Base-by-base conservation (phyloP, 2,888 invertebrate genomes). In the Theodoxus fluviatilis region DNA sequence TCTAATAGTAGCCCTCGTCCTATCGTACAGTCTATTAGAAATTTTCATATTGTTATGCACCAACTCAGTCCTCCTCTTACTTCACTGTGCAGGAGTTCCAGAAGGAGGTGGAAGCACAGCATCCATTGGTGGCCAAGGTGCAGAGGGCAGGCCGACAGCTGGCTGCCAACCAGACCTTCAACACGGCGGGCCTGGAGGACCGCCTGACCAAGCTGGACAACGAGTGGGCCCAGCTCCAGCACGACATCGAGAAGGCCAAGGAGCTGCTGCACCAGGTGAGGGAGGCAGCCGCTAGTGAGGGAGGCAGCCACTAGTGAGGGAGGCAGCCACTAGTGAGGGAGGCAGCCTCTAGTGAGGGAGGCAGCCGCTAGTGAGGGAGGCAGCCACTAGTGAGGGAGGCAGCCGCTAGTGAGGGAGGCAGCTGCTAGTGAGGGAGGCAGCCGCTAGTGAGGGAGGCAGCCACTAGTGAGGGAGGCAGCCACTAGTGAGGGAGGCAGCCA, bases 61-160 rank as follows among this genome's bases (percentile, higher is more conserved):
- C 38, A 66, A 40, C 40, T 64, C 1, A n/a, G 38, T 66, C 47
- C 52, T n/a, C 6, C 15, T 28, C 2, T 18, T 35, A 3, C 9
- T 49, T 40, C 57, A 31, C 61, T 68, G 70, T 73, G 1, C 75
- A 85, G 85, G 83, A 84, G 73, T 84, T 85, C 80, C 79, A 82
- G 4, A 85, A 84, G 71, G 84, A 85, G 68, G 80, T 83, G 18
- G 84, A 84, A 65, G 77, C 78, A 69, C 80, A 85, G 73, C 72
- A 76, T 43, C 78, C 79, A 4, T 69, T 82, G n/a, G 84, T 83
- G 69, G 76, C 78, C 64, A 81, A 80, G 37, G 79, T 84, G 22
- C 68, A 80, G 38, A 78, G 76, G 3, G 76, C 81, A 35, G 86
- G 84, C 18, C 77, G 79, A 49, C 82, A 84, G 73, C 72, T 86